A percentile compares a stretch with the other conserved stretches of the same genome.
Conservation (phyloP, 2,797 vertebrate species). For the Neomorphus geoffroyi region DNA sequence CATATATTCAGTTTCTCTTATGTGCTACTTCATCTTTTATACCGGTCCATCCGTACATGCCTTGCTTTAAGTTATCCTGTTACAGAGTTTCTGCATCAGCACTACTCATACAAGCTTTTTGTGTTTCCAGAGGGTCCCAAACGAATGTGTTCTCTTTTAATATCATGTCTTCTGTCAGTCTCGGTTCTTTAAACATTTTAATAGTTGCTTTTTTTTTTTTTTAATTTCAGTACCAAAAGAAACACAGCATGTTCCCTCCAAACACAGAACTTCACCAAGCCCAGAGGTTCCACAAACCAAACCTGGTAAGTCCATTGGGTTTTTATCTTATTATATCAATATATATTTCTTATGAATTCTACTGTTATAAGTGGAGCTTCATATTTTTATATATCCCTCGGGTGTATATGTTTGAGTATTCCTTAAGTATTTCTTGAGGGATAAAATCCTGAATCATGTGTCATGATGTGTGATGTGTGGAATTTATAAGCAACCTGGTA, state of each 20-base stretch:
- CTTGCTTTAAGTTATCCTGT: not conserved
- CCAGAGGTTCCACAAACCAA: slow-evolving; percentile 65
- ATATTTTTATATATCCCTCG: not conserved
- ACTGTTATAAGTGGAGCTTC: not conserved
- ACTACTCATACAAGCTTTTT: not conserved
- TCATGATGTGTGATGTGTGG: not conserved
- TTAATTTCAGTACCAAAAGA: slow-evolving; percentile 70
- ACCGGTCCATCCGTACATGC: not conserved
- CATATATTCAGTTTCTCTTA: not conserved
- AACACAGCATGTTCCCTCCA: slow-evolving; percentile 39
- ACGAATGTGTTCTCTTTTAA: not conserved
- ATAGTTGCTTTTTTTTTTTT: not conserved
- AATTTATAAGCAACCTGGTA: not conserved
- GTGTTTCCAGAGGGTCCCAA: not conserved
- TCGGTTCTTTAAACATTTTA: not conserved
- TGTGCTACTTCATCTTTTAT: not conserved
- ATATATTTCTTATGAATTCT: not conserved
- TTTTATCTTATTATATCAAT: not conserved
- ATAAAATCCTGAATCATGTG: not conserved
- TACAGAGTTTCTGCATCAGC: not conserved
- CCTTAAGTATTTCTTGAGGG: not conserved
- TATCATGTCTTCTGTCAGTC: not conserved
- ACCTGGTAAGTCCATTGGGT: slow-evolving; percentile 62
- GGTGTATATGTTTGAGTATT: not conserved
- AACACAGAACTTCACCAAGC: slow-evolving; percentile 50